Conservation (phyloP, 2,797 vertebrate genomes). For the Fundulus diaphanus region DNA sequence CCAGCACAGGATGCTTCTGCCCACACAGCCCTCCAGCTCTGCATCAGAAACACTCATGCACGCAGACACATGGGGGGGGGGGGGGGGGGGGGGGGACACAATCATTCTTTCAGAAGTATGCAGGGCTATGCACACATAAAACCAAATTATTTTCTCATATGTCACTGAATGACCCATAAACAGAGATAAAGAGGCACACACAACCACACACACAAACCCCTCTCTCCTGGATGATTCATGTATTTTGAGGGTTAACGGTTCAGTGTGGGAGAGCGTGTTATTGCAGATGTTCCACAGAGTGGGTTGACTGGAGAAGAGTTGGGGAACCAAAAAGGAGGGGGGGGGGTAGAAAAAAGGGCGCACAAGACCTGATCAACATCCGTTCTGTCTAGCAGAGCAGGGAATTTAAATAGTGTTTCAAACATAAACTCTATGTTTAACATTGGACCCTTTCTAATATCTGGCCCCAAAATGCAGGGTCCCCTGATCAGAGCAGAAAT, state of each 20-base stretch:
- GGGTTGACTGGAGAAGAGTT: constrained; percentile 46
- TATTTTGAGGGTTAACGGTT: constrained; percentile 55
- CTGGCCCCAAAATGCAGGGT: background rate
- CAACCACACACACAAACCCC: constrained; percentile 26
- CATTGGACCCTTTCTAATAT: background rate
- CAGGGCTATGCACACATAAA: constrained; percentile 34
- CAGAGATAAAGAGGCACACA: constrained; percentile 45
- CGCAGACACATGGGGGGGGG: constrained; percentile 6
- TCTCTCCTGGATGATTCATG: constrained; percentile 59
- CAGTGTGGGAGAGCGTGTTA: constrained; percentile 57
- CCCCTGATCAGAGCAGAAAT: background rate
- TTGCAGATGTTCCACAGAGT: constrained; percentile 66
- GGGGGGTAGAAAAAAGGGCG: background rate
- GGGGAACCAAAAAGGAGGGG: constrained; percentile 21
- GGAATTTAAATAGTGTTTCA: constrained; percentile 7
- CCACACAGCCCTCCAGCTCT: constrained; percentile 67
- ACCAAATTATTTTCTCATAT: constrained; percentile 60
- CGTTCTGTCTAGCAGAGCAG: constrained; percentile 16
- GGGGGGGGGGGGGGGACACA: constrained; percentile 5
- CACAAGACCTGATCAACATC: constrained; percentile 22
- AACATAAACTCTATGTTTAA: constrained; percentile 2
- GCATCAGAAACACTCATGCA: constrained; percentile 33
- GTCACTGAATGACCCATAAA: constrained; percentile 42
- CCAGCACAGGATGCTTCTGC: constrained; percentile 55
- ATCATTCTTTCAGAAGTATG: constrained; percentile 12